A percentile compares a stretch with the other conserved stretches of the same genome.
phyloP scores from a whole-genome alignment of 2,113 vertebrate genomes.

The Ornithorhynchus anatinus region DNA sequence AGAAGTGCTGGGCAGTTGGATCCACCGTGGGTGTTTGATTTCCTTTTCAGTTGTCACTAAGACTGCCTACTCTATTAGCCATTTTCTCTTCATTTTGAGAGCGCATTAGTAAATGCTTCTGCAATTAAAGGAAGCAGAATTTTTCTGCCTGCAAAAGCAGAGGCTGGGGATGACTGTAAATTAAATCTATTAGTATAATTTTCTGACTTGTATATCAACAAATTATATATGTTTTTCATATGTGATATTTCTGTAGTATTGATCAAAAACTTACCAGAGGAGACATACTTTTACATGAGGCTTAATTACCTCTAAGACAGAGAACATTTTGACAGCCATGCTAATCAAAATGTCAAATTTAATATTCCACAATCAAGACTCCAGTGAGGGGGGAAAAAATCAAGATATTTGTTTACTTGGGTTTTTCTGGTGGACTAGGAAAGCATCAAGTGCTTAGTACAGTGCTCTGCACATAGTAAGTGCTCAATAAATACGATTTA shows the following conservation, averaged over 20 bases:
- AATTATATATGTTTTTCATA: conserved; percentile 42
- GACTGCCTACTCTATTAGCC: conserved; percentile 51
- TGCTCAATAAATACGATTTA: too few relatives aligned
- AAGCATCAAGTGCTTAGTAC: too few relatives aligned
- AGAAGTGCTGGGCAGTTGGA: too few relatives aligned
- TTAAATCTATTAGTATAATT: conserved; percentile 52
- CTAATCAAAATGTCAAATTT: conserved; percentile 35
- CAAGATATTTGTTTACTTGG: conserved; percentile 1
- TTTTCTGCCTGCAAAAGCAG: conserved; percentile 41
- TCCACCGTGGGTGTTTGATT: too few relatives aligned
- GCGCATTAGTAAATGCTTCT: conserved; percentile 49
- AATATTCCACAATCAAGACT: conserved; percentile 22
- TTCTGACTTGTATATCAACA: conserved; percentile 54
- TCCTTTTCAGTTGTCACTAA: too few relatives aligned
- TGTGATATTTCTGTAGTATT: conserved; percentile 16
- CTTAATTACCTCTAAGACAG: conserved; percentile 10
- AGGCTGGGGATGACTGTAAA: conserved; percentile 49
- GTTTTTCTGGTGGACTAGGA: conserved; percentile 6
- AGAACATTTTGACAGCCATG: conserved; percentile 24
- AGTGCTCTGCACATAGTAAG: too few relatives aligned
- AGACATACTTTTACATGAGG: neutral
- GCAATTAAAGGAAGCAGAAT: conserved; percentile 53
- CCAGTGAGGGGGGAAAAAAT: conserved; percentile 10
- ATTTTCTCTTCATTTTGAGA: conserved; percentile 54
- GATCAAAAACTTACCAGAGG: conserved; percentile 12